A percentile compares a stretch with the other conserved stretches of the same genome.
Conservation (phyloP, 2,888 invertebrate genomes). For the Halocaridina rubra region DNA sequence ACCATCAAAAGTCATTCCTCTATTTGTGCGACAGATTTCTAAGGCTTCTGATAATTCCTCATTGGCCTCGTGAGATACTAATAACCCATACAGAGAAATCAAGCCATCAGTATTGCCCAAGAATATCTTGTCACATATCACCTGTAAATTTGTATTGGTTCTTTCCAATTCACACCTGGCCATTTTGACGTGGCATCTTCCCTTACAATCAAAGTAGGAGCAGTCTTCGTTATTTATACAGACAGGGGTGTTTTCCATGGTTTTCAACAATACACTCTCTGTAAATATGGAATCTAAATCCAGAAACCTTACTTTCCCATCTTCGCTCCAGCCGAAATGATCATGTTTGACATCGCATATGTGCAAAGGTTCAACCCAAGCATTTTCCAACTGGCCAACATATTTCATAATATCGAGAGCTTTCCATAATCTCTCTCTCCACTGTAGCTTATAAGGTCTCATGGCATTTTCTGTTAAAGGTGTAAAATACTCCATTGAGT, state of each 20-base stretch:
- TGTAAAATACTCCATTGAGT: conserved; percentile 49
- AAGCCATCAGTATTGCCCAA: conserved; percentile 46
- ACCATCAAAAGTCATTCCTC: conserved; percentile 57
- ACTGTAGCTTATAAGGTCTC: conserved; percentile 18
- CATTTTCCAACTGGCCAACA: conserved; percentile 29
- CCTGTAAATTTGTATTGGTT: conserved; percentile 56
- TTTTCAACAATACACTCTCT: conserved; percentile 37
- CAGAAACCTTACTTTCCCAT: conserved; percentile 42
- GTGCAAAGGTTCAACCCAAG: conserved; percentile 50
- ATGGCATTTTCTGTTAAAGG: conserved; percentile 49
- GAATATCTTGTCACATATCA: conserved; percentile 57
- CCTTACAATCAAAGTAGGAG: conserved; percentile 60
- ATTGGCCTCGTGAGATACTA: conserved; percentile 29
- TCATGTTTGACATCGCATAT: conserved; percentile 61
- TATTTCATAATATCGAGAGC: conserved; percentile 50
- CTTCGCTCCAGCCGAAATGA: conserved; percentile 56
- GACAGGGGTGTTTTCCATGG: conserved; percentile 39
- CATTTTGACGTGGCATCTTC: conserved; percentile 32
- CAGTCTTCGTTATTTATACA: conserved; percentile 57
- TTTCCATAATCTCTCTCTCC: conserved; percentile 38
- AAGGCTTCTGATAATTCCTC: conserved; percentile 45
- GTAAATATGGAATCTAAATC: conserved; percentile 51
- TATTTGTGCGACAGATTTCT: conserved; percentile 49
- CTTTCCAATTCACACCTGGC: conserved; percentile 42
- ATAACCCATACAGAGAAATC: conserved; percentile 36